These are phyloP conservation scores for Digitonthophagus gazella DNA, from an alignment of 2,888 invertebrate species.

Conservation along the genomic window DNA sequence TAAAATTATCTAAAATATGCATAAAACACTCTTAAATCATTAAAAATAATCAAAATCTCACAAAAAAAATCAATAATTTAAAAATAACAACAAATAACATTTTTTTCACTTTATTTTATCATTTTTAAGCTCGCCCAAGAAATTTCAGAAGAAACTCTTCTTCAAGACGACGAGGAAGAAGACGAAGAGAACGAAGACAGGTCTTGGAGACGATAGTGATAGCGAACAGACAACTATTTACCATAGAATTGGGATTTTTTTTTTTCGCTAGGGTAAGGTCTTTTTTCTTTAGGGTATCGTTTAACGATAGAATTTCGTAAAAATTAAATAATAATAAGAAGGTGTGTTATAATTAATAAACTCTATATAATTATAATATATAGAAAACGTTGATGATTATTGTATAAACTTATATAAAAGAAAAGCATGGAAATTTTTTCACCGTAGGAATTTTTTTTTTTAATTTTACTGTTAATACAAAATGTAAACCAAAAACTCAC, in stretches of 20 bases:
- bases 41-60: too few species aligned
- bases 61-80: too few species aligned
- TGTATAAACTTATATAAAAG: too few species aligned
- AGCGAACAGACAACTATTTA: neutral
- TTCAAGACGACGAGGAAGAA: conserved; percentile 83
- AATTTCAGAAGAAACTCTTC: conserved; percentile 63
- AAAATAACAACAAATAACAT: conserved; percentile 10
- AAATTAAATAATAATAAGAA: neutral
- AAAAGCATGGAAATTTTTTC: neutral
- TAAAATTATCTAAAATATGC: too few species aligned
- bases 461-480: neutral
- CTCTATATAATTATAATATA: neutral
- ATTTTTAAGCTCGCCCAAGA: conserved; percentile 45
- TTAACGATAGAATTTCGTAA: neutral
- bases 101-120: conserved; percentile 24
- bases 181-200: conserved; percentile 82
- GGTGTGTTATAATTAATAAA: neutral
- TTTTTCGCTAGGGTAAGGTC: neutral
- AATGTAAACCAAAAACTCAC: neutral
- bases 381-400: neutral
- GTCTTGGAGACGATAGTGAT: conserved; percentile 83
- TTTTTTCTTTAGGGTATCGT: conserved; percentile 3
- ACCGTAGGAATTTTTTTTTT: neutral
- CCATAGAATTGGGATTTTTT: neutral
- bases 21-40: too few species aligned